phyloP scores from a whole-genome alignment of 2,113 vertebrate genomes.

The Cryptomyrus ogoouensis region DNA sequence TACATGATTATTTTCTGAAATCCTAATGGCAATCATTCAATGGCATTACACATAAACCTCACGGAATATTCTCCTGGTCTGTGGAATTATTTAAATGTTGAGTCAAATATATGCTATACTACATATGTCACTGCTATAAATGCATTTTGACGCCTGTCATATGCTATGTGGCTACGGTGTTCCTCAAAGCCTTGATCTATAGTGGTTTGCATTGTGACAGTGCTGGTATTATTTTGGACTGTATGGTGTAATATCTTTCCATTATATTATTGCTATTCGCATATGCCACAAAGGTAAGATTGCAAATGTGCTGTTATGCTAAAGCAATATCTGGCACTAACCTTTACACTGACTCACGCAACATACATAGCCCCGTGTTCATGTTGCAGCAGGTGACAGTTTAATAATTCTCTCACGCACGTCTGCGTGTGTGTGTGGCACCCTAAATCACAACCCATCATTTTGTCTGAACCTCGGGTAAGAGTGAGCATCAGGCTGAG shows the following conservation, averaged over 20 bases:
- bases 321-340: background rate
- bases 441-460: background rate
- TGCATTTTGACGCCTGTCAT: background rate
- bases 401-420: background rate
- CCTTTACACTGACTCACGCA: background rate
- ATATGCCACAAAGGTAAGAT: background rate
- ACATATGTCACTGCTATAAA: background rate
- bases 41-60: background rate
- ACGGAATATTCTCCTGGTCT: background rate
- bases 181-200: background rate
- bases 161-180: background rate
- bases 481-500: background rate
- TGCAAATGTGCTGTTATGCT: background rate
- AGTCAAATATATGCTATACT: background rate
- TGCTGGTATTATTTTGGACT: background rate
- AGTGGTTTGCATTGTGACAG: background rate
- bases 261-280: background rate
- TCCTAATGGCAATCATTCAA: background rate
- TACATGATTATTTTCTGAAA: conserved; percentile 1
- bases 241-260: background rate
- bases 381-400: background rate
- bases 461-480: background rate
- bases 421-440: background rate
- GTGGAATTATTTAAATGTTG: background rate
- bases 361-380: background rate